Conservation (phyloP, 2,113 vertebrate species). For the Rhinopomastus cyanomelas region DNA sequence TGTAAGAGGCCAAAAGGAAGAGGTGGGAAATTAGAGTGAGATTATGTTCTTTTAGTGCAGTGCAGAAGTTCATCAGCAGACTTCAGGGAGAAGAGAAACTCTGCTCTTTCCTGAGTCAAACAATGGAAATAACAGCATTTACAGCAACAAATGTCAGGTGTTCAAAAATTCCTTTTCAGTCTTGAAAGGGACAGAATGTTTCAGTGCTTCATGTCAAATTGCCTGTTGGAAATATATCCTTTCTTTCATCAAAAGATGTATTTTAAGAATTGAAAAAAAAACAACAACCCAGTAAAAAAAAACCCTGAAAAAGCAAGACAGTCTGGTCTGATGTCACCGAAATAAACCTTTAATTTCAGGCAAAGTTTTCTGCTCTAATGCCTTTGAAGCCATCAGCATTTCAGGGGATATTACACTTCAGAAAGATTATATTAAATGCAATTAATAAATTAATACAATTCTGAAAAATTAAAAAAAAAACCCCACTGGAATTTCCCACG, state of each 20-base stretch:
- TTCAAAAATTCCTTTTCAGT: neutral
- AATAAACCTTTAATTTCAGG: neutral
- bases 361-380: neutral
- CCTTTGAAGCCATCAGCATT: neutral
- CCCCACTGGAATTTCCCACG: neutral
- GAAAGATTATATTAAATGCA: too few relatives aligned
- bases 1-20: neutral
- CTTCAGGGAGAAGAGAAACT: neutral
- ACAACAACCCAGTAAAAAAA: neutral
- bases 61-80: neutral
- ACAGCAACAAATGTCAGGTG: neutral
- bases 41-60: neutral
- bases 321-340: neutral
- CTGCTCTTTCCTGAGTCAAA: neutral
- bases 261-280: neutral
- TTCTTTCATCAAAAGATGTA: neutral
- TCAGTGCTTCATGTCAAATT: neutral
- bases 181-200: constrained; percentile 10
- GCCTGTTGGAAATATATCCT: neutral
- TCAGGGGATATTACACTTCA: neutral
- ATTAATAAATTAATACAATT: too few relatives aligned
- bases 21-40: neutral
- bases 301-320: neutral
- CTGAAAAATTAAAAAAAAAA: neutral
- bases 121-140: neutral